phyloP scores from a whole-genome alignment of 2,888 invertebrate genomes.

The Lucinisca nassula region DNA sequence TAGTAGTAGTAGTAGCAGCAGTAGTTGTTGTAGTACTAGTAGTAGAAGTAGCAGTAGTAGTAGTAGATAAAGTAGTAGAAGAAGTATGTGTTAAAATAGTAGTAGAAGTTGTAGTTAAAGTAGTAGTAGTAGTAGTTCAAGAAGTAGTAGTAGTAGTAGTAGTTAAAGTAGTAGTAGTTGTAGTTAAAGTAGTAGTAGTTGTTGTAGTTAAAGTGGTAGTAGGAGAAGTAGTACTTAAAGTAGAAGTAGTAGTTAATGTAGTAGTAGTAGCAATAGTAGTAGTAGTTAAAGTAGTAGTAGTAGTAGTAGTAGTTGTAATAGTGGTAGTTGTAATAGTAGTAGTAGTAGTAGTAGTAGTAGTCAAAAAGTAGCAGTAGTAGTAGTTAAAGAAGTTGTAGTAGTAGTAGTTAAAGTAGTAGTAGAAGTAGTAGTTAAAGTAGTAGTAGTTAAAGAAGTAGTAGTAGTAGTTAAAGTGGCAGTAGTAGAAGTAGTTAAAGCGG shows the following conservation, averaged over 20 bases:
- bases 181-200: not conserved
- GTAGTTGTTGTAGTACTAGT: not conserved
- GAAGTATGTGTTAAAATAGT: no score
- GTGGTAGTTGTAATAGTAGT: slow-evolving; percentile 14
- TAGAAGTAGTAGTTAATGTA: no score
- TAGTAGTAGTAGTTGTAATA: slow-evolving; percentile 19
- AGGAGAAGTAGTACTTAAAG: no score
- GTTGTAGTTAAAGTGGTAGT: no score
- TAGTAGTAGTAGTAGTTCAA: not conserved
- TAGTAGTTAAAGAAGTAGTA: slow-evolving; percentile 20
- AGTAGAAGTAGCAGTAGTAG: not conserved
- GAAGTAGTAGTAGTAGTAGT: slow-evolving; percentile 23
- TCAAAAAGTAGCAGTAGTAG: no score
- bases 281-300: not conserved
- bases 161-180: slow-evolving; percentile 17
- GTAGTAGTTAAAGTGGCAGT: slow-evolving; percentile 16
- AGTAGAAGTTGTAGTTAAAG: not conserved
- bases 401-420: no score
- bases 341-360: no score
- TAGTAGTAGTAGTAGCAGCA: not conserved
- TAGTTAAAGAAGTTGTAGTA: no score
- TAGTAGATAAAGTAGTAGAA: no score
- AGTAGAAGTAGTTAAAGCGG: no score
- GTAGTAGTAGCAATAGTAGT: not conserved
- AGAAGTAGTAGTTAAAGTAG: slow-evolving; percentile 30